Evolutionary conservation across 1,140 invertebrate species (phyloP), one percentile per base, ranked within the genome.

Genomic region (Drosophila nebulosa): DNA sequence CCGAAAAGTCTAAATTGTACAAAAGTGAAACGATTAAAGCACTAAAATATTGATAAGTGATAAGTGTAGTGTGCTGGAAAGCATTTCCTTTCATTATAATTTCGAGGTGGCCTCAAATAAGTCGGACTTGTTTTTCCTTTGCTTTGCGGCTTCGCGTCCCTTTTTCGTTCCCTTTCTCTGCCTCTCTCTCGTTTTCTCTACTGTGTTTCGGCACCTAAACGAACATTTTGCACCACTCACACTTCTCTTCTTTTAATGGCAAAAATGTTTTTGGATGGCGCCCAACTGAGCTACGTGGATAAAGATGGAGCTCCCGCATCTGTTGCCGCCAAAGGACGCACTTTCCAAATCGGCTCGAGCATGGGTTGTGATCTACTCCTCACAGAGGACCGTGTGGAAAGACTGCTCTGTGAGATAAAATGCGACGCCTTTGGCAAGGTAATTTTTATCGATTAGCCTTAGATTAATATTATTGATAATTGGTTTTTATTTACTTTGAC

Each of bases 341-440:
- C 90, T 50, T 90, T 90, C 27, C 71, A 68, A n/a, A 62, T 90
- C 1, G 89, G 89, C 36, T 84, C 79, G 36, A 88, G 65, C 60
- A n/a, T 77, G 14, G 68, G 27, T 53, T 80, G 81, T 58, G 89
- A 90, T 63, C 69, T 79, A 18, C 30, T 78, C 21, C 24, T 89
- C 14, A 72, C 69, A 5, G 79, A 78, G 18, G 74, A 72, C 2
- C 63, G 39, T 12, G 70, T 52, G 18, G 79, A 90, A 42, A 64
- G 74, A 7, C 32, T 90, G 52, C 70, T 89, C 14, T 90, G 89
- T 55, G 79, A 90, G 4, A 90, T 90, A 69, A 67, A 74, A 53
- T 80, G 85, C 39, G 89, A 90, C 60, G 71, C 89, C n/a, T 90
- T 84, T 57, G 89, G 85, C 53, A 85, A 81, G 70, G 89, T 90